phyloP scores from a whole-genome alignment of 2,888 invertebrate genomes.

The Syrphus vitripennis region DNA sequence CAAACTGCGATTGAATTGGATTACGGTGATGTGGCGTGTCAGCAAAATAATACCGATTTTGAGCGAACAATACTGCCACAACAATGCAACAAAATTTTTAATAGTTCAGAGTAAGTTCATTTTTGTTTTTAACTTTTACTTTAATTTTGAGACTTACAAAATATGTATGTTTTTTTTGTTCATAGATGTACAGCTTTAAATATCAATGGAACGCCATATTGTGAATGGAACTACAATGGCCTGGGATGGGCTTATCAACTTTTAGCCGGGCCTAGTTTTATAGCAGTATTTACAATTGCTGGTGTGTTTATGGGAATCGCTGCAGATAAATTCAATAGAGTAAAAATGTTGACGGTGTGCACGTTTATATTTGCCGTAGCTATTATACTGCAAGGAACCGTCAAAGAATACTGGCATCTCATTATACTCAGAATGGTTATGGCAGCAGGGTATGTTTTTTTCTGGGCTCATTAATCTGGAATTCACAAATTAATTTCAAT shows the following conservation, averaged over 20 bases:
- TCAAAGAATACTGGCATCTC: constrained; percentile 94
- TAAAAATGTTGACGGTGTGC: constrained; percentile 88
- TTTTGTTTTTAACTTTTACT: background rate
- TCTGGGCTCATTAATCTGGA: background rate
- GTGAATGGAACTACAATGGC: constrained; percentile 97
- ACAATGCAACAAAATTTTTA: constrained; percentile 81
- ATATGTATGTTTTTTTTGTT: background rate
- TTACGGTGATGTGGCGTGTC: constrained; percentile 93
- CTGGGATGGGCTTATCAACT: constrained; percentile 95
- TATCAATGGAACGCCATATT: constrained; percentile 88
- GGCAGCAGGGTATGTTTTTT: constrained; percentile 87
- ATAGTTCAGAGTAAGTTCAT: constrained; percentile 49
- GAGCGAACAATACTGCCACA: constrained; percentile 82
- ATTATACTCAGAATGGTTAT: constrained; percentile 92
- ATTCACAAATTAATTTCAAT: background rate
- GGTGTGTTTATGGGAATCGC: constrained; percentile 92
- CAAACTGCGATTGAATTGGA: constrained; percentile 92
- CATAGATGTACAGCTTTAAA: constrained; percentile 85
- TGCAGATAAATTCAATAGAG: constrained; percentile 90
- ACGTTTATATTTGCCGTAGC: constrained; percentile 91
- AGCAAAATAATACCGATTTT: constrained; percentile 86
- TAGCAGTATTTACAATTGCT: constrained; percentile 93
- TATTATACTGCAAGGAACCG: constrained; percentile 92
- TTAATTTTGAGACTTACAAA: background rate
- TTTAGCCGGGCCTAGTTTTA: constrained; percentile 95